Evolutionary conservation across 2,113 vertebrate species (phyloP).

Genomic region (Procapra przewalskii): DNA sequence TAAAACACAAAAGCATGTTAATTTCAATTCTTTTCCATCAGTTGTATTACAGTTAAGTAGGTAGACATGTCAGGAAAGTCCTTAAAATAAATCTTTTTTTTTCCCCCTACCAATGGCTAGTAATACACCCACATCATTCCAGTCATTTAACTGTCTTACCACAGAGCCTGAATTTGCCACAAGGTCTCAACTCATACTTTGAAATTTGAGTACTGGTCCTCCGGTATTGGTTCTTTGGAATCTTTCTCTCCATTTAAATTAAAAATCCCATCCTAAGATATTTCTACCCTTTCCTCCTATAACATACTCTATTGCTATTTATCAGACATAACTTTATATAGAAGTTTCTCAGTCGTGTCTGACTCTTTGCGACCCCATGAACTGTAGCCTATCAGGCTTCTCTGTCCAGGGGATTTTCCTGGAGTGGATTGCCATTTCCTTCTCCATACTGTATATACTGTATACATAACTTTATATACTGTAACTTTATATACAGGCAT

Average conservation of each 20-base stretch:
- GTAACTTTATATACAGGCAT: background rate
- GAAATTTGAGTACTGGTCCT: background rate
- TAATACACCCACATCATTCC: background rate
- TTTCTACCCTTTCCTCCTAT: background rate
- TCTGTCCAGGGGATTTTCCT: too few species aligned
- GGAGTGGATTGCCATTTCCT: too few species aligned
- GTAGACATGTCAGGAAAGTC: background rate
- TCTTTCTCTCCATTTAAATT: background rate
- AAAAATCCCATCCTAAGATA: background rate
- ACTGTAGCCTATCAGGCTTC: too few species aligned
- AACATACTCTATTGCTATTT: background rate
- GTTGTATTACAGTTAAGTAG: background rate
- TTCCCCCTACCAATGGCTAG: fast-evolving
- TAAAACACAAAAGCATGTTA: background rate
- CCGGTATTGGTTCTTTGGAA: background rate
- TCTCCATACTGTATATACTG: background rate
- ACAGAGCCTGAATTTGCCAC: background rate
- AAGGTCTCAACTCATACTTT: background rate
- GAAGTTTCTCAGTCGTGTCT: fast-evolving
- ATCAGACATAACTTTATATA: background rate
- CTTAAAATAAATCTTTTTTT: background rate
- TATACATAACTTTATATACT: background rate
- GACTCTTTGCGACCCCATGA: too few species aligned
- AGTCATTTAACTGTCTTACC: background rate
- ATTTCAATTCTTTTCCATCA: background rate